phyloP scores from a whole-genome alignment of 2,888 invertebrate genomes.

The Tachina fera region DNA sequence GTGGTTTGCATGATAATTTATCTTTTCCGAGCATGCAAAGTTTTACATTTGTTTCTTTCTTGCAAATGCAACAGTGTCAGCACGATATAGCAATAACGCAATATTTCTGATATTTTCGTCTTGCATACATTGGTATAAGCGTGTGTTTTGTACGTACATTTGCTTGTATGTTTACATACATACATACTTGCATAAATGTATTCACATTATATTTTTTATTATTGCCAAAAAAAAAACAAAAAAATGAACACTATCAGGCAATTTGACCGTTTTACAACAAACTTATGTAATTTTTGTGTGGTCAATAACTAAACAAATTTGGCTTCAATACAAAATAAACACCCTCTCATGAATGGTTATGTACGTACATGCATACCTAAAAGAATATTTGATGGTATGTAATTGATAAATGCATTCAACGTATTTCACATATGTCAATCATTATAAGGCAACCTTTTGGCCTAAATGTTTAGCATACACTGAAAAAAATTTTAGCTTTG shows the following conservation, averaged over 20 bases:
- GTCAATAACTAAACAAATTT: conserved; percentile 42
- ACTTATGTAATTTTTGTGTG: conserved; percentile 49
- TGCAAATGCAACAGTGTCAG: conserved; percentile 44
- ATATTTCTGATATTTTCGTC: conserved; percentile 31
- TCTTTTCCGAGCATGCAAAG: not conserved
- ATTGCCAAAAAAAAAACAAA: conserved; percentile 70
- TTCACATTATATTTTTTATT: conserved; percentile 1
- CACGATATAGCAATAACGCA: conserved; percentile 26
- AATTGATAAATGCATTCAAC: not conserved
- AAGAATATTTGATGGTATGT: conserved; percentile 36
- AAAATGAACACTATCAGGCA: conserved; percentile 8
- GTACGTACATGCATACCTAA: not conserved
- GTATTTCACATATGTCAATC: conserved; percentile 9
- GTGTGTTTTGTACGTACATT: not conserved
- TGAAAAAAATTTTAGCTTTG: conserved; percentile 20
- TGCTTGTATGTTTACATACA: too few relatives aligned
- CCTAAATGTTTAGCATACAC: conserved; percentile 13
- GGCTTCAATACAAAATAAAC: conserved; percentile 12
- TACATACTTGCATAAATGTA: not conserved
- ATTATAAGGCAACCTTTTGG: conserved; percentile 28
- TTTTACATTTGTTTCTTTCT: conserved; percentile 36
- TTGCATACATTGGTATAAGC: not conserved
- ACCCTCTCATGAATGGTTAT: not conserved
- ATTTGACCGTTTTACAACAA: conserved; percentile 44
- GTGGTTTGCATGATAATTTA: conserved; percentile 49